These are phyloP conservation scores for Drosophila bifasciata DNA, from an alignment of 1,140 invertebrate genomes.

Conservation along the genomic window DNA sequence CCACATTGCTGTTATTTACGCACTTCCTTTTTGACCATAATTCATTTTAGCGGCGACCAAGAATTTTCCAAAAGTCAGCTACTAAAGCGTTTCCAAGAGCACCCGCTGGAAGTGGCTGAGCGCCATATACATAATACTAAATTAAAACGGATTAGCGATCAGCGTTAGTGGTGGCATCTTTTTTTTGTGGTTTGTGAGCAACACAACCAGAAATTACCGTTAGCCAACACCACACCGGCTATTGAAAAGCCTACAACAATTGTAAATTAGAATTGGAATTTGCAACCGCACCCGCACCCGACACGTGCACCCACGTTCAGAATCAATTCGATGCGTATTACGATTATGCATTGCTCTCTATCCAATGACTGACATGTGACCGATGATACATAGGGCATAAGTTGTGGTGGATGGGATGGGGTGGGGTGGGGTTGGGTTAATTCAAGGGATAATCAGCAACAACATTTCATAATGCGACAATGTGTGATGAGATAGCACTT, in stretches of 20 bases:
- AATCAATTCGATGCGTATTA: constrained; percentile 77
- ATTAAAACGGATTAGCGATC: too few species aligned
- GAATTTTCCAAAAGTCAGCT: constrained; percentile 39
- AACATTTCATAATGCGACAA: constrained; percentile 59
- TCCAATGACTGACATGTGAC: constrained; percentile 41
- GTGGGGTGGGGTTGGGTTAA: constrained; percentile 38
- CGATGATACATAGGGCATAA: constrained; percentile 44
- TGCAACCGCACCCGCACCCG: constrained; percentile 59
- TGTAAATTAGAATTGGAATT: constrained; percentile 39
- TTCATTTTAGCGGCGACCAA: constrained; percentile 50
- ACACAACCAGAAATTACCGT: too few species aligned
- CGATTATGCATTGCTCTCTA: constrained; percentile 19
- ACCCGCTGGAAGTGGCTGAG: constrained; percentile 41
- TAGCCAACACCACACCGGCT: too few species aligned
- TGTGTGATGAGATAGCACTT: constrained; percentile 70
- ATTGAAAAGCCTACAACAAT: neutral
- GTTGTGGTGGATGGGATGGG: neutral
- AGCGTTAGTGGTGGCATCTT: neutral
- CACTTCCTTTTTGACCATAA: constrained; percentile 60
- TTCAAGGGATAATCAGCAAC: constrained; percentile 59
- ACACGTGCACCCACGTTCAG: constrained; percentile 75
- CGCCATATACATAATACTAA: constrained; percentile 5
- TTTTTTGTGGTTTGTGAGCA: neutral
- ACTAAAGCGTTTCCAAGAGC: constrained; percentile 17
- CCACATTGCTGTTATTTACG: constrained; percentile 59